These are phyloP conservation scores for Cephus rjabovi DNA, from an alignment of 2,888 invertebrate species.

Conservation along the genomic window DNA sequence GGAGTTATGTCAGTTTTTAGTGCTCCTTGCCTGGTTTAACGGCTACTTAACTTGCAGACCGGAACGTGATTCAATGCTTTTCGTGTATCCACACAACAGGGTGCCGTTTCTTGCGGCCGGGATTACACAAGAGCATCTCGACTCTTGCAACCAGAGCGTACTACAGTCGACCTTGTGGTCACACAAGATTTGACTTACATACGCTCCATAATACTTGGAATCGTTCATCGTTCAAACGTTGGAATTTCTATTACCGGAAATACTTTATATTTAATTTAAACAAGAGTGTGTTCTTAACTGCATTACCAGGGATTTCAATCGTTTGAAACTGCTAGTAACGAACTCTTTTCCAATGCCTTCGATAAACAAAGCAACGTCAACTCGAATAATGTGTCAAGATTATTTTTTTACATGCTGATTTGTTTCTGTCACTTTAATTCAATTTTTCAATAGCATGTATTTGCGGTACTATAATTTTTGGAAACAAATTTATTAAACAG, in stretches of 20 bases:
- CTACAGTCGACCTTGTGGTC: not conserved
- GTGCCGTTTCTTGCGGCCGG: not conserved
- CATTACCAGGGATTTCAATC: not conserved
- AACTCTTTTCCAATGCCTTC: not conserved
- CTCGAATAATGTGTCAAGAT: no score
- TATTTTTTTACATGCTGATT: no score
- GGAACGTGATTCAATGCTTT: constrained; percentile 8
- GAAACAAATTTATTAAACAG: no score
- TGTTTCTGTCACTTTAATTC: no score
- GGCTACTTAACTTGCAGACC: constrained; percentile 3
- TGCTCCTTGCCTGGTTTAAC: constrained; percentile 2
- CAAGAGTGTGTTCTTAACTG: not conserved
- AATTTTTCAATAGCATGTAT: no score
- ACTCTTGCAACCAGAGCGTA: not conserved
- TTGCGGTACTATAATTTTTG: no score
- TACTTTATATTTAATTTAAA: not conserved
- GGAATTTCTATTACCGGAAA: not conserved
- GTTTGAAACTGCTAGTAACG: not conserved
- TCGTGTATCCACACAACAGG: not conserved
- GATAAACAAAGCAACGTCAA: no score
- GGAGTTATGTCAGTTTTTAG: constrained; percentile 7
- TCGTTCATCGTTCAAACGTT: not conserved
- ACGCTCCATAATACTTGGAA: not conserved
- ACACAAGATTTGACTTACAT: not conserved
- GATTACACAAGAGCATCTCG: not conserved